phyloP scores from a whole-genome alignment of 1,140 invertebrate species.

The Tetramorium alpestre region DNA sequence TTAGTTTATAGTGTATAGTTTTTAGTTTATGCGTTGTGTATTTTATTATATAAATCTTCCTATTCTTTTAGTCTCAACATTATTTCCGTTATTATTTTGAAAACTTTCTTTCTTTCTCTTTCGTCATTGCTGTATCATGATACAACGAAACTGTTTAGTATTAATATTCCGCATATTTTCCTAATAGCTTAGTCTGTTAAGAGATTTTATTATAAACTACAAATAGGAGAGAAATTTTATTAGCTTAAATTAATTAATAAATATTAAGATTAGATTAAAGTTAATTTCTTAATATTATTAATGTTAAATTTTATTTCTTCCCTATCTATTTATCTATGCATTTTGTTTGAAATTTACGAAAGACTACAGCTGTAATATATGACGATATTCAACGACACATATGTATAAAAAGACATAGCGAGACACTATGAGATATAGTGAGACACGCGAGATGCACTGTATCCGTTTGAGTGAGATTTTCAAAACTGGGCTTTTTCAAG shows the following conservation, averaged over 20 bases:
- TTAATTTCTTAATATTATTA: neutral
- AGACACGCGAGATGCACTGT: neutral
- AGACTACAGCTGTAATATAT: neutral
- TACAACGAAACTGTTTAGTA: neutral
- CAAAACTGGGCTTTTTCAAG: neutral
- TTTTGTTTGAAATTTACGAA: neutral
- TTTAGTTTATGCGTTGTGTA: constrained; percentile 4
- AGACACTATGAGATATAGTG: neutral
- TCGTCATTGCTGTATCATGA: neutral
- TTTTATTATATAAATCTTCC: neutral
- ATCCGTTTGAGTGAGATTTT: constrained; percentile 18
- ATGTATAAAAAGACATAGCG: constrained; percentile 2
- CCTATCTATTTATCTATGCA: neutral
- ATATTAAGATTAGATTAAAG: neutral
- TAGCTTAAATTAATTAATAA: neutral
- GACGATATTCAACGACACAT: neutral
- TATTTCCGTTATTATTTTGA: constrained; percentile 5
- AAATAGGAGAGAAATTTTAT: neutral
- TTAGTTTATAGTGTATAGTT: constrained; percentile 17
- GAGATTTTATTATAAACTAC: neutral
- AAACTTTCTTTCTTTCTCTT: neutral
- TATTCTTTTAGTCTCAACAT: neutral
- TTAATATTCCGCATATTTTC: neutral
- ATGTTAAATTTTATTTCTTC: neutral
- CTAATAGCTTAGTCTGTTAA: neutral